These are phyloP conservation scores for Drosophila mettleri DNA, from an alignment of 2,888 invertebrate species.

Conservation along the genomic window DNA sequence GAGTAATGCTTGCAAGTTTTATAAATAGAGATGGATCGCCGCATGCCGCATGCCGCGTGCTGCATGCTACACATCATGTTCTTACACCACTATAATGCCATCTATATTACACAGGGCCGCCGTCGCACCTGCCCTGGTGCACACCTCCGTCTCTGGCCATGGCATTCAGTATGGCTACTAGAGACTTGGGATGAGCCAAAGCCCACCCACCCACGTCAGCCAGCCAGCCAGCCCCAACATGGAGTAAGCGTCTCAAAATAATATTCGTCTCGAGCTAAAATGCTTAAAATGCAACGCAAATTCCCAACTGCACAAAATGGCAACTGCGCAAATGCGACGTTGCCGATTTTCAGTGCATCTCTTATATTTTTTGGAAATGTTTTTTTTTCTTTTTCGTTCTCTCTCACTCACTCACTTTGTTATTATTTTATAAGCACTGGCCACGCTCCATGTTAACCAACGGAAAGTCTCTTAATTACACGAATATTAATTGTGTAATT, in stretches of 20 bases:
- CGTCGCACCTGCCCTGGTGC: constrained; percentile 83
- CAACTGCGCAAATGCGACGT: constrained; percentile 17
- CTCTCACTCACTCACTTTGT: constrained; percentile 1
- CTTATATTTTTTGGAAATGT: neutral
- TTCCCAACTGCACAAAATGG: constrained; percentile 12
- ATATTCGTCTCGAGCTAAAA: constrained; percentile 47
- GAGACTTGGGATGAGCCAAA: constrained; percentile 17
- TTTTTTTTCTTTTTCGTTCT: neutral
- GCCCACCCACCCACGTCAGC: constrained; percentile 5
- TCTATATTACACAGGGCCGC: constrained; percentile 73
- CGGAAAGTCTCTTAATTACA: constrained; percentile 14
- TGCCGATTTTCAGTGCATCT: constrained; percentile 19
- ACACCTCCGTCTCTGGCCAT: constrained; percentile 84
- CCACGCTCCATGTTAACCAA: constrained; percentile 15
- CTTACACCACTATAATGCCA: neutral
- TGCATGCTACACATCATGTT: constrained; percentile 4
- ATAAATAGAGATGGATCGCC: constrained; percentile 56
- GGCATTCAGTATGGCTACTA: constrained; percentile 85
- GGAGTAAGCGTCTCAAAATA: constrained; percentile 50
- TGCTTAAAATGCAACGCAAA: constrained; percentile 51
- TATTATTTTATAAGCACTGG: constrained; percentile 14
- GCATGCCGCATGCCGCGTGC: too few species aligned
- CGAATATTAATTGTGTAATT: constrained; percentile 26
- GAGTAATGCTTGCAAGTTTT: constrained; percentile 55
- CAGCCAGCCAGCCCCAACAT: constrained; percentile 6